These are phyloP conservation scores for Platichthys flesus DNA, from an alignment of 2,113 vertebrate species.

Conservation along the genomic window DNA sequence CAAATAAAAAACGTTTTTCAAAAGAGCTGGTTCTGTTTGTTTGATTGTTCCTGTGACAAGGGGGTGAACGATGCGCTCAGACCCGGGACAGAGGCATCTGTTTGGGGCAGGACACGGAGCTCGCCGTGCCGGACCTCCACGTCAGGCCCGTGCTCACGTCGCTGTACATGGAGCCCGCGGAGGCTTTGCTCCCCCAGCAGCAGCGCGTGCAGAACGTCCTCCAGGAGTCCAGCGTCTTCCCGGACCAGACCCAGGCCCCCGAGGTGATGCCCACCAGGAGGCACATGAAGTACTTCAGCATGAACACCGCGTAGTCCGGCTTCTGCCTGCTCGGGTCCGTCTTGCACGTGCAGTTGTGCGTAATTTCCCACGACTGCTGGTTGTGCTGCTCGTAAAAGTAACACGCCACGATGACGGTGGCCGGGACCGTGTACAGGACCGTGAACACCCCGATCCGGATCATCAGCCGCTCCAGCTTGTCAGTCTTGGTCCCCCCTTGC, in stretches of 20 bases:
- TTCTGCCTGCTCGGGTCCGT: slow-evolving; percentile 58
- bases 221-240: slow-evolving; percentile 94
- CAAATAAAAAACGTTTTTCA: background rate
- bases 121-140: slow-evolving; percentile 93
- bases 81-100: slow-evolving; percentile 95
- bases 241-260: slow-evolving; percentile 94
- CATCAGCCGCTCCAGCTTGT: slow-evolving; percentile 96
- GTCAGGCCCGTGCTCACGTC: slow-evolving; percentile 94
- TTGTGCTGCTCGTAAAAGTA: slow-evolving; percentile 97
- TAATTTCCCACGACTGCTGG: slow-evolving; percentile 91
- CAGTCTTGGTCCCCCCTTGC: slow-evolving; percentile 93
- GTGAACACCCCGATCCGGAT: slow-evolving; percentile 94
- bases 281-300: slow-evolving; percentile 98
- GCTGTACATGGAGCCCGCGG: slow-evolving; percentile 90
- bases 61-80: slow-evolving; percentile 39
- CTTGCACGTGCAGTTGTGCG: slow-evolving; percentile 91
- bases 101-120: slow-evolving; percentile 92
- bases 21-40: slow-evolving; percentile 2
- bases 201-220: slow-evolving; percentile 92
- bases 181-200: slow-evolving; percentile 92
- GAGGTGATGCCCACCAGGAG: slow-evolving; percentile 96
- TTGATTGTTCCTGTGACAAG: no score
- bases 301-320: slow-evolving; percentile 94
- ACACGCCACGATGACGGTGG: slow-evolving; percentile 92
- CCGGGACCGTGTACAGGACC: slow-evolving; percentile 92